phyloP scores from a whole-genome alignment of 2,888 invertebrate species.

The Cheilosia variabilis region DNA sequence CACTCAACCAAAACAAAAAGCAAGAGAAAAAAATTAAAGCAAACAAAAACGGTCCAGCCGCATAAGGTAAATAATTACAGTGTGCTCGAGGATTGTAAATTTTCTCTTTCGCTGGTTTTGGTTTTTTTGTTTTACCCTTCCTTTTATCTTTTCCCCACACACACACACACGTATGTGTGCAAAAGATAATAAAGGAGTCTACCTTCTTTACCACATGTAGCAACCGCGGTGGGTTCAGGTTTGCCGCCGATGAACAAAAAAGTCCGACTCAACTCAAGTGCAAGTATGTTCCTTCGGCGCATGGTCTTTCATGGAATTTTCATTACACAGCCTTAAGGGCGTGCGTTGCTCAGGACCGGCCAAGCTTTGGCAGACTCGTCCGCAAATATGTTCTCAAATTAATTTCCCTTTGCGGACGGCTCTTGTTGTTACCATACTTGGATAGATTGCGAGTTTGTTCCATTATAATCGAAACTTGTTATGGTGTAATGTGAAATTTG shows the following conservation, averaged over 20 bases:
- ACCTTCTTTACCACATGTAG: conserved; percentile 19
- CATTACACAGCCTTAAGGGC: conserved; percentile 54
- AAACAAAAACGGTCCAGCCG: conserved; percentile 65
- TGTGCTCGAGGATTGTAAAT: conserved; percentile 73
- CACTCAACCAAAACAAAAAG: conserved; percentile 39
- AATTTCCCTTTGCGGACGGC: conserved; percentile 52
- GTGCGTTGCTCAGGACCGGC: conserved; percentile 38
- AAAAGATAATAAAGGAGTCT: conserved; percentile 66
- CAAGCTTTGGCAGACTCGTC: conserved; percentile 58
- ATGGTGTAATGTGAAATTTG: conserved; percentile 51
- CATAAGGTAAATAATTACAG: conserved; percentile 75
- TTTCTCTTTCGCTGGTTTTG: conserved; percentile 48
- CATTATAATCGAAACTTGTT: conserved; percentile 63
- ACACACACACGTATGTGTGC: conserved; percentile 22
- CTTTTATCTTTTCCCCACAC: conserved; percentile 55
- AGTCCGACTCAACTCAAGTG: conserved; percentile 61
- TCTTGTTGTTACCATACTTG: conserved; percentile 53
- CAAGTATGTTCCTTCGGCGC: conserved; percentile 42
- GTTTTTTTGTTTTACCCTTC: conserved; percentile 32
- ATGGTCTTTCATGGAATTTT: conserved; percentile 53
- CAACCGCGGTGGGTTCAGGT: conserved; percentile 66
- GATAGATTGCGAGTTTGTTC: conserved; percentile 39
- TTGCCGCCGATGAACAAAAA: conserved; percentile 51
- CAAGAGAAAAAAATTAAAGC: conserved; percentile 47
- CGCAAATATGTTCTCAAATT: conserved; percentile 64